Base-by-base conservation (phyloP, 2,888 invertebrate genomes). In the Hyposoter dolosus region DNA sequence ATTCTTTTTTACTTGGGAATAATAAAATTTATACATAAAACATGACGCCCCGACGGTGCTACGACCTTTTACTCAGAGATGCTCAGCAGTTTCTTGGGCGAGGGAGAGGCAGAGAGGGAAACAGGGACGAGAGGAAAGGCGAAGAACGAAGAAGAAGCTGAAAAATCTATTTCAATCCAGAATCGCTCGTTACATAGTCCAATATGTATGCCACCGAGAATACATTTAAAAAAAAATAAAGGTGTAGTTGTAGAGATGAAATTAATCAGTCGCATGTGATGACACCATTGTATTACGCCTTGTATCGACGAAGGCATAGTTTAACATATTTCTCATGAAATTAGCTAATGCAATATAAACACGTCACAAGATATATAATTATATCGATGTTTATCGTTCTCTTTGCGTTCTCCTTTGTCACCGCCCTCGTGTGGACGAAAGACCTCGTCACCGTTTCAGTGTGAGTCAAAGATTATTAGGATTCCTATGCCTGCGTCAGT, bases 11-110 rank as follows among this genome's bases (percentile, higher is more conserved):
- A 71, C 45, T 56, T n/a, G 3, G 45, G 80, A 66, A 84, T 84
- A 80, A 84, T 72, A 84, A 84, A 81, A 84, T 53, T 76, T 76
- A 81, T 81, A 76, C 71, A 84, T 84, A 81, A 81, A 81, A 84
- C 80, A 80, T 81, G 47, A 72, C 32, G 15, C 28, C 50, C 47
- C 65, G 35, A 60, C 32, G 23, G 50, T 74, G 19, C 71, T 71
- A 23, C 71, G 75, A 80, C 69, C 80, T 84, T 43, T 75, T 28
- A 65, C 69, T 28, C 7, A 6, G 28, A 28, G 68, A 69, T 78
- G 6, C 53, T 68, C 68, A 40, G 56, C n/a, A 43, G 28, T 60
- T 78, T 72, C 45, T 17, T 32, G 43, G n/a, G 40, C 23, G 23
- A 19, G 47, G 3, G 65, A 66, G 47, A 77, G 65, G 45, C 43